A percentile compares a stretch with the other conserved stretches of the same genome.
phyloP scores from a whole-genome alignment of 2,113 vertebrate genomes.

The Spea bombifrons region DNA sequence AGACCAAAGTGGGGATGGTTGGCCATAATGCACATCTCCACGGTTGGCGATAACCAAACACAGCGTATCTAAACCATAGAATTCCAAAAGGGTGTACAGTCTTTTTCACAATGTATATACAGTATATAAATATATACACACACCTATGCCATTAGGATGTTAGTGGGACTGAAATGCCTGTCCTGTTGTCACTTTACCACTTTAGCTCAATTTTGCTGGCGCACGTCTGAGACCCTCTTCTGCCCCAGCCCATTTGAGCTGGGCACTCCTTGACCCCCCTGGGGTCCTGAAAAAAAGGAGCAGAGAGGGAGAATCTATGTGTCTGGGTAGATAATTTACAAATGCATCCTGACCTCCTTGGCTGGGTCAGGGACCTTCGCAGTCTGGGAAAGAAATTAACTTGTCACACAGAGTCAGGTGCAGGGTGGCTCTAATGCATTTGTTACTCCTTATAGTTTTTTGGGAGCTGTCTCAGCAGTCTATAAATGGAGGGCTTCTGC shows the following conservation, averaged over 20 bases:
- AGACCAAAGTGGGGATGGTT: no score
- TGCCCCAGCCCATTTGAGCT: conserved; percentile 10
- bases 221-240: conserved; percentile 7
- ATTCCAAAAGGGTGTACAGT: no score
- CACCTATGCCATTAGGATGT: no score
- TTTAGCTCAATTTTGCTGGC: conserved; percentile 4
- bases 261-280: conserved; percentile 30
- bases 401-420: conserved; percentile 37
- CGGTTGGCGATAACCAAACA: no score
- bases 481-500: neutral
- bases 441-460: conserved; percentile 20
- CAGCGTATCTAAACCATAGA: no score
- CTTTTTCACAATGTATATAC: no score
- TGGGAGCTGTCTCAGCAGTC: conserved; percentile 7
- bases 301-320: neutral
- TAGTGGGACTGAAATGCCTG: no score
- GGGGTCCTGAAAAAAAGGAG: conserved; percentile 23
- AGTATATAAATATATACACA: no score
- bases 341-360: conserved; percentile 19
- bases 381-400: conserved; percentile 44
- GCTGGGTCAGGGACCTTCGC: conserved; percentile 32
- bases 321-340: conserved; percentile 36
- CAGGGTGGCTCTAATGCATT: conserved; percentile 17
- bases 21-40: no score
- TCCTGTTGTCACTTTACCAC: conserved; percentile 18